phyloP scores from a whole-genome alignment of 1,140 invertebrate species.

The Euura saliciscinereae region DNA sequence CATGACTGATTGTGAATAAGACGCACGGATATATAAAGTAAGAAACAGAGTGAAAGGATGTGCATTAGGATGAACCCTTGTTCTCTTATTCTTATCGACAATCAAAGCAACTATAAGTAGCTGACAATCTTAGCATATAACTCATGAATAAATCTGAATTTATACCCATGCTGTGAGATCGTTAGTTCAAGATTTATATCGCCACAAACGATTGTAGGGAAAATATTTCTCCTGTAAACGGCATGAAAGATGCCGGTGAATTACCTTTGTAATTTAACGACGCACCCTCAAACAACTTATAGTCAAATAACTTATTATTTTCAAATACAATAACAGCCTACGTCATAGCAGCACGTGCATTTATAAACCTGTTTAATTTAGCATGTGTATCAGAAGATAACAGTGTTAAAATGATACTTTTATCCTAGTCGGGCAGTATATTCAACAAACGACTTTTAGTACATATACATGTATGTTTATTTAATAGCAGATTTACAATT shows the following conservation, averaged over 20 bases:
- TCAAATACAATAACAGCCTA: conserved; percentile 8
- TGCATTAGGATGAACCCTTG: not conserved
- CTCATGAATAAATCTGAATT: no score
- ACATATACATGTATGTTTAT: not conserved
- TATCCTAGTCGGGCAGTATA: not conserved
- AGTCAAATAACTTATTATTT: not conserved
- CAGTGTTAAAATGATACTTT: not conserved
- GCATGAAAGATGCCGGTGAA: conserved; percentile 18
- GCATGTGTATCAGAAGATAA: conserved; percentile 13
- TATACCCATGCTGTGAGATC: no score
- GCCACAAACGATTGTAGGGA: conserved; percentile 12
- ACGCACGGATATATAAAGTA: not conserved
- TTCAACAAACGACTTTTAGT: not conserved
- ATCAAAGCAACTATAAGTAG: no score
- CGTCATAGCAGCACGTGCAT: not conserved
- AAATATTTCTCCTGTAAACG: not conserved
- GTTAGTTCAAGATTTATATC: not conserved
- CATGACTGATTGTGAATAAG: conserved; percentile 19
- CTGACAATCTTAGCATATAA: no score
- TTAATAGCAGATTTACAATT: not conserved
- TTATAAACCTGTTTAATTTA: conserved; percentile 13
- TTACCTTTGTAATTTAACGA: conserved; percentile 23
- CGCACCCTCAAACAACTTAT: not conserved
- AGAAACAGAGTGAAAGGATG: not conserved
- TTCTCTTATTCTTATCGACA: not conserved